Percentiles rank a stretch among this genome's conserved stretches.
These are phyloP conservation scores for Scaptomyza caliginosa DNA, from an alignment of 2,888 invertebrate species.

Conservation along the genomic window DNA sequence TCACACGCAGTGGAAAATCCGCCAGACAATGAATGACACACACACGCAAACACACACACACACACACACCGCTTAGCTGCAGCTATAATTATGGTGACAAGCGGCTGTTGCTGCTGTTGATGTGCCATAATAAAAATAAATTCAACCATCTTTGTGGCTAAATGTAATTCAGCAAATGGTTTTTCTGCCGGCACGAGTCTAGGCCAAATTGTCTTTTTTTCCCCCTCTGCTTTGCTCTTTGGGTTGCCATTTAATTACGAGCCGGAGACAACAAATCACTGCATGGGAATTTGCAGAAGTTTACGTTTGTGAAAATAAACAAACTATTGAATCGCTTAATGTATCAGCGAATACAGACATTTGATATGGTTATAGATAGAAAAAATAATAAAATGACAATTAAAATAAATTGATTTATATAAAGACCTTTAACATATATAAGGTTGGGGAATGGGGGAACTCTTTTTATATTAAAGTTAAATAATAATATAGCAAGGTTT, in stretches of 20 bases:
- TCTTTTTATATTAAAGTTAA: too few species aligned
- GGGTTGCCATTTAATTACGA: conserved; percentile 34
- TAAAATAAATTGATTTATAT: neutral
- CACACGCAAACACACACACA: conserved; percentile 22
- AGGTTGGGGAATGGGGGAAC: too few species aligned
- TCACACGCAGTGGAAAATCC: conserved; percentile 31
- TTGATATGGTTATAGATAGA: neutral
- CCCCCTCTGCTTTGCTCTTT: neutral
- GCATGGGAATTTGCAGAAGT: conserved; percentile 11
- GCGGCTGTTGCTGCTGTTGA: conserved; percentile 28
- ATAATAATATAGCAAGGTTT: too few species aligned
- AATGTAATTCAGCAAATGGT: conserved; percentile 32
- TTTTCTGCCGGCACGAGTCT: conserved; percentile 46
- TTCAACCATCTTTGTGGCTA: conserved; percentile 39
- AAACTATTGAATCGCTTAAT: neutral
- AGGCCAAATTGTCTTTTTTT: conserved; percentile 8
- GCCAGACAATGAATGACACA: conserved; percentile 43
- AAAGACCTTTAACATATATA: too few species aligned
- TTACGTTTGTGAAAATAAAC: conserved; percentile 2
- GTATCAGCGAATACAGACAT: neutral
- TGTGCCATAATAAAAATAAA: conserved; percentile 50
- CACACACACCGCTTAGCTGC: conserved; percentile 27
- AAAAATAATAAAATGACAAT: neutral
- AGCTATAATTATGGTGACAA: conserved; percentile 66
- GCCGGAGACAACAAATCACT: conserved; percentile 37